Evolutionary conservation across 2,888 invertebrate genomes (phyloP).

Genomic region (Lasioglossum pauxillum): DNA sequence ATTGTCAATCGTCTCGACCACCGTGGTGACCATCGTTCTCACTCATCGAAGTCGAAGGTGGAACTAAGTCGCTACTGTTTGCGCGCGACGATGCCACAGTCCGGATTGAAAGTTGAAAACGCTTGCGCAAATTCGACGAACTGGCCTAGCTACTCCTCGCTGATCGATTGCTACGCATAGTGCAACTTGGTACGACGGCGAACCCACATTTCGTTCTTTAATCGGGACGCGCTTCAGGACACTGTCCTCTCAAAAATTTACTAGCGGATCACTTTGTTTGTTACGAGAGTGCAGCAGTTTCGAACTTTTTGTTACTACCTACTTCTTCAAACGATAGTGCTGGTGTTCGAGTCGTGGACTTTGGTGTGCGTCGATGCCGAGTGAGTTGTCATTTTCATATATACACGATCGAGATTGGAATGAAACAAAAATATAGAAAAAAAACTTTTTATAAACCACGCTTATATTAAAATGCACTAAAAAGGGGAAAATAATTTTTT

Average conservation of each 20-base stretch:
- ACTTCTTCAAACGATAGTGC: background rate
- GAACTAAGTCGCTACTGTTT: background rate
- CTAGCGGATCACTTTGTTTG: background rate
- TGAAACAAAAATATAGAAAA: background rate
- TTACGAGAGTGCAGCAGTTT: background rate
- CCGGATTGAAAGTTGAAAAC: background rate
- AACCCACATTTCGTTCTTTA: background rate
- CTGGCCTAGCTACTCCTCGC: background rate
- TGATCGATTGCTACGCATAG: constrained; percentile 10
- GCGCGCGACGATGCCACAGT: background rate
- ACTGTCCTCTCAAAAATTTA: background rate
- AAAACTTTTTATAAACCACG: too few relatives aligned
- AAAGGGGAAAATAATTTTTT: too few relatives aligned
- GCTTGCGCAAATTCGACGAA: constrained; percentile 13
- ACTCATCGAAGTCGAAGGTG: background rate
- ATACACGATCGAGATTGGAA: background rate
- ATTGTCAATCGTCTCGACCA: background rate
- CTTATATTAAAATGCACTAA: too few relatives aligned
- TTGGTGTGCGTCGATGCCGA: background rate
- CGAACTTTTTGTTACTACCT: background rate
- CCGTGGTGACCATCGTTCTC: background rate
- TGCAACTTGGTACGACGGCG: background rate
- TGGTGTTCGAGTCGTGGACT: background rate
- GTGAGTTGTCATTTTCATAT: background rate
- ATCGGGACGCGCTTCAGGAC: background rate